Percentiles rank a stretch among this genome's conserved stretches.
Evolutionary conservation across 2,113 vertebrate genomes (phyloP).

Genomic region (Rana temporaria): DNA sequence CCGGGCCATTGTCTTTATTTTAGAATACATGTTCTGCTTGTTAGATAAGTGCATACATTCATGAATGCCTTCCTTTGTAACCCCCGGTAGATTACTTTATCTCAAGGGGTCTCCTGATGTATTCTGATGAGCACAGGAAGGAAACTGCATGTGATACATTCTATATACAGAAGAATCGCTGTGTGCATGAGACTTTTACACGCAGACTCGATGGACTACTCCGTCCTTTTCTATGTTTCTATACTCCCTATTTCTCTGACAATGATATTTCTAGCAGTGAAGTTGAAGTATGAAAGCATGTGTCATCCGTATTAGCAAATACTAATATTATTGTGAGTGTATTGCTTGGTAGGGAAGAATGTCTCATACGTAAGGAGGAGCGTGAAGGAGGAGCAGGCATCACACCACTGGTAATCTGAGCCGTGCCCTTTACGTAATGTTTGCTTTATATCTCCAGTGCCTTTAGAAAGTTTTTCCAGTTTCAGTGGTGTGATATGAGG

Average conservation of each 20-base stretch:
- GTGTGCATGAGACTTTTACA: too few relatives aligned
- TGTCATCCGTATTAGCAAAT: not conserved
- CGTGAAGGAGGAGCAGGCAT: not conserved
- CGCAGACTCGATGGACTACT: too few relatives aligned
- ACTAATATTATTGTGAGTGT: not conserved
- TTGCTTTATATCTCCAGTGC: not conserved
- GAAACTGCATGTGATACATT: not conserved
- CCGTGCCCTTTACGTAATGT: not conserved
- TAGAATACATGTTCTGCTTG: too few relatives aligned
- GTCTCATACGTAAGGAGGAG: not conserved
- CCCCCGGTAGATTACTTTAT: not conserved
- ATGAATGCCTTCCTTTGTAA: too few relatives aligned
- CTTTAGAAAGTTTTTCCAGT: too few relatives aligned
- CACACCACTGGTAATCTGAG: conserved; percentile 19
- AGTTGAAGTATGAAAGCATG: not conserved
- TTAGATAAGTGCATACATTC: too few relatives aligned
- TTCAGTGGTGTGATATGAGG: too few relatives aligned
- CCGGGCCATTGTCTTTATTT: too few relatives aligned
- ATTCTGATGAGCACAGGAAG: not conserved
- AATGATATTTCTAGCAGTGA: not conserved
- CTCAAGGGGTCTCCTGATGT: too few relatives aligned
- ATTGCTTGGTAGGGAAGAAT: not conserved
- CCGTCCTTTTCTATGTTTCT: too few relatives aligned
- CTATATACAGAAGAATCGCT: not conserved
- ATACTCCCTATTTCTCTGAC: not conserved